A percentile compares a stretch with the other conserved stretches of the same genome.
These are phyloP conservation scores for Circaetus gallicus DNA, from an alignment of 2,113 vertebrate species.

Conservation along the genomic window DNA sequence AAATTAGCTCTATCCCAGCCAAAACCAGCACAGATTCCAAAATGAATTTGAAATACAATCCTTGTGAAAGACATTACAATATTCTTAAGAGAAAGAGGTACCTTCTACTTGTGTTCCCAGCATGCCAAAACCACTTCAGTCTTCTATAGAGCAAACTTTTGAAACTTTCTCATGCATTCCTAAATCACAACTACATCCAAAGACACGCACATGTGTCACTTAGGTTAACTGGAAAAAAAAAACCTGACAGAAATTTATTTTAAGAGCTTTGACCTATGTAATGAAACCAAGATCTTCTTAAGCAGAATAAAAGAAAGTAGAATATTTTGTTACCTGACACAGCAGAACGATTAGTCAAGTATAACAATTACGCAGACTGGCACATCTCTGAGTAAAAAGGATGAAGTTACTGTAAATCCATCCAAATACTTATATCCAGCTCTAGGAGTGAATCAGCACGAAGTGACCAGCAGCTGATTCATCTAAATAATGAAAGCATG, in stretches of 20 bases:
- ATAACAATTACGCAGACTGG: background rate
- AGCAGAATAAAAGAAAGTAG: background rate
- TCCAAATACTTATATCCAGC: background rate
- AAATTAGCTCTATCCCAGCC: too few species aligned
- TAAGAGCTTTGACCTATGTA: background rate
- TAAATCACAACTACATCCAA: background rate
- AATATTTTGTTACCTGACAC: background rate
- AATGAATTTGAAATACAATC: background rate
- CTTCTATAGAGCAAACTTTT: background rate
- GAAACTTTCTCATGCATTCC: background rate
- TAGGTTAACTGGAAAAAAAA: background rate
- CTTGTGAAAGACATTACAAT: background rate
- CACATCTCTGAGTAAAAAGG: background rate
- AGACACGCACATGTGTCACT: background rate
- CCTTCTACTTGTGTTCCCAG: background rate
- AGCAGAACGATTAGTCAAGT: background rate
- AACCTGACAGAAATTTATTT: background rate
- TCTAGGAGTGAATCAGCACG: constrained; percentile 28
- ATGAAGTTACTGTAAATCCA: constrained; percentile 12
- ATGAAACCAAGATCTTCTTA: background rate
- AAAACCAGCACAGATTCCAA: background rate
- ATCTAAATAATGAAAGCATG: constrained; percentile 8
- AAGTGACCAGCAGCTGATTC: constrained; percentile 43
- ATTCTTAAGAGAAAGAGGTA: background rate
- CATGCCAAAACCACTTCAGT: background rate